Base-by-base conservation (phyloP, 2,888 invertebrate species). In the Rhagophthalmus giganteus region DNA sequence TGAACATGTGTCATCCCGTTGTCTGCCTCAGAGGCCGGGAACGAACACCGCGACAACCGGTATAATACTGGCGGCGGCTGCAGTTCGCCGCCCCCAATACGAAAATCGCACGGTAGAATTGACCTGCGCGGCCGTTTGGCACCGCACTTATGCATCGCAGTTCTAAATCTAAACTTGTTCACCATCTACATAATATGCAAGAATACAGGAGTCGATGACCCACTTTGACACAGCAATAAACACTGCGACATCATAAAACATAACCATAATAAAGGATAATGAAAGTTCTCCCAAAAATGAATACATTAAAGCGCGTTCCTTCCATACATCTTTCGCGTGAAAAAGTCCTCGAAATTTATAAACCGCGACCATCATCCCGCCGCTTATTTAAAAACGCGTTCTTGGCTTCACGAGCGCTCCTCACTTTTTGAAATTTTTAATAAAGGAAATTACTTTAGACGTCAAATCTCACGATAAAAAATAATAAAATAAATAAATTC, bases 1-100 rank as follows among this genome's bases (percentile, higher is more conserved):
- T 64, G 59, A 61, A 61, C 66, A 63, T 64, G 66, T 63, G 63
- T 64, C 65, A 67, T 64, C 58, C 54, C 59, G 60, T 40, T 40
- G 39, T 42, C 42, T 53, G 48, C 26, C 46, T n/a, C 37, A 14
- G 37, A 28, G 31, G 37, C 33, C 48, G 39, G 47, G 41, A 49
- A 41, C 38, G 38, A 44, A 39, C 53, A 42, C 31, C 51, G 31
- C 53, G 52, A 37, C 52, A 60, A 45, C 47, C 48, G 34, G 46
- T 45, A 44, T 45, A 30, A 47, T 46, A 50, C 54, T 57, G 59
- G 50, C 51, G 47, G 54, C 47, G 58, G 45, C 54, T 58, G 54
- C 57, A 52, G 55, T 52, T 60, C 60, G 61, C 60, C 62, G 61
- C 60, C 60, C 62, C 60, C 58, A 40, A 28, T 26, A 26, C 28